Conservation (phyloP, 2,888 invertebrate species). For the Cantharis rufa region DNA sequence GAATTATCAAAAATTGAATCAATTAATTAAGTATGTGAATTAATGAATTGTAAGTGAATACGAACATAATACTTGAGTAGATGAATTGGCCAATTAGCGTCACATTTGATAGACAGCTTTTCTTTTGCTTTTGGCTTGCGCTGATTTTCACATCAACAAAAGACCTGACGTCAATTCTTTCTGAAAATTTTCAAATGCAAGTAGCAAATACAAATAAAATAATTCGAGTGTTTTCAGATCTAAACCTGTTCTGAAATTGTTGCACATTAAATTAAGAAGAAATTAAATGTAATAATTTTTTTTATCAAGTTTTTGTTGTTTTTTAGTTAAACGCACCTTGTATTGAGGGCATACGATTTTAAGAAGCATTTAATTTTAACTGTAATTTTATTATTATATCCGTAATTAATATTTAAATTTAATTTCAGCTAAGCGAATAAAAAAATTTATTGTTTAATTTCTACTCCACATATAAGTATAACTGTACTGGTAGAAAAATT, state of each 20-base stretch:
- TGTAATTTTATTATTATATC: background rate
- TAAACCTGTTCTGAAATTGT: background rate
- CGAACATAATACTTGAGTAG: background rate
- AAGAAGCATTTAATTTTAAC: background rate
- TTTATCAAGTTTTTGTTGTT: background rate
- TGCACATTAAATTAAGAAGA: background rate
- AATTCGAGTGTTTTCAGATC: background rate
- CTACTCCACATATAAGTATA: background rate
- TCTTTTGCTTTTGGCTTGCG: background rate
- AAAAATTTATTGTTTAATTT: background rate
- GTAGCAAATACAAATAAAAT: background rate
- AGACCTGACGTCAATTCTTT: no score
- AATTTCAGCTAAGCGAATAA: background rate
- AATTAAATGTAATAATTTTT: background rate
- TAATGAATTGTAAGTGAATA: background rate
- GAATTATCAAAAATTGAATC: background rate
- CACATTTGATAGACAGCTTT: background rate
- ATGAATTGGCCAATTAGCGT: background rate
- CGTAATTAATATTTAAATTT: background rate
- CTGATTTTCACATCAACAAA: background rate
- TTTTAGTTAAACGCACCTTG: background rate
- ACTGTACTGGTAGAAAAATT: background rate
- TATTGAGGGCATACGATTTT: background rate
- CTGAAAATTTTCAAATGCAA: background rate
- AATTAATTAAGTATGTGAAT: background rate